These are phyloP conservation scores for Trogon surrucura DNA, from an alignment of 2,113 vertebrate species.

Conservation along the genomic window DNA sequence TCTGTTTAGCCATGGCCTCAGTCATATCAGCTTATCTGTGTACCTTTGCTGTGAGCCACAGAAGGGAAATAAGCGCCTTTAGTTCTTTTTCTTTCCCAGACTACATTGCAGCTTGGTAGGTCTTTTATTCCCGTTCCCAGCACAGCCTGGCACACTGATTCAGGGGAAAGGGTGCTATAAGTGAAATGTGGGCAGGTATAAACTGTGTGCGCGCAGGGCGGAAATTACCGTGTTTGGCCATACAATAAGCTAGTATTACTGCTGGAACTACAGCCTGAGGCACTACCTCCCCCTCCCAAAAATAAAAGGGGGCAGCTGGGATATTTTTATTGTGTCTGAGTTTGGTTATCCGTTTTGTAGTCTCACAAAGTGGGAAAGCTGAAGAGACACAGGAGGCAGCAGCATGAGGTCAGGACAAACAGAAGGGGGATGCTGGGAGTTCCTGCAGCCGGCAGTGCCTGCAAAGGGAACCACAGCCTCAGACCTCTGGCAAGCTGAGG, in stretches of 20 bases:
- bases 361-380: neutral
- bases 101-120: neutral
- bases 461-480: neutral
- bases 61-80: neutral
- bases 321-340: neutral
- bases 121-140: neutral
- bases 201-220: neutral
- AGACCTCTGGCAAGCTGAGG: neutral
- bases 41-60: neutral
- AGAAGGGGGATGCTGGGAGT: neutral
- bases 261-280: conserved; percentile 8
- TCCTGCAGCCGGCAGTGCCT: neutral
- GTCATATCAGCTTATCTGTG: neutral
- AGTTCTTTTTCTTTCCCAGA: neutral
- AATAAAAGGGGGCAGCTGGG: neutral
- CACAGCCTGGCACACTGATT: neutral
- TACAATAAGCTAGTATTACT: neutral
- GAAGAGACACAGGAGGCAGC: neutral
- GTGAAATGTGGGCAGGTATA: neutral
- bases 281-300: neutral
- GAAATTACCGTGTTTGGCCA: neutral
- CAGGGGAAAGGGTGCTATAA: neutral
- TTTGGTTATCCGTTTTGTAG: neutral
- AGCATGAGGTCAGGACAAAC: neutral
- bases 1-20: neutral